Evolutionary conservation across 2,797 vertebrate species (phyloP), one percentile per base, ranked within the genome.

Genomic region (Arctocebus calabarensis): DNA sequence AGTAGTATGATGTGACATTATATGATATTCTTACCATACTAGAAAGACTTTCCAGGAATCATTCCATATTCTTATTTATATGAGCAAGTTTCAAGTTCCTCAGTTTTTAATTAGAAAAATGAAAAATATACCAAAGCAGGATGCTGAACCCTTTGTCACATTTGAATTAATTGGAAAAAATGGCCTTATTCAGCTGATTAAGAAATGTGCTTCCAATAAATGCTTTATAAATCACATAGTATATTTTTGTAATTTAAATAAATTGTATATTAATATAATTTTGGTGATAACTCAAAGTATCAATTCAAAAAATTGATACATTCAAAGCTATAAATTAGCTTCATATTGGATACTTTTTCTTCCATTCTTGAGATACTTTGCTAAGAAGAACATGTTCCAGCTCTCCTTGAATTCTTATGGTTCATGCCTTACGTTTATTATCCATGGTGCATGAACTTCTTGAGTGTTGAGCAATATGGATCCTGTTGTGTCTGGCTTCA

Each of bases 51-150:
- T 62, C n/a, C 52, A 74, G 70, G 16, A 75, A 85, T 86, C 84
- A 81, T 68, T 8, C 6, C 23, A 7, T 55, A 45, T 87, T 92
- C 17, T 87, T 78, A 66, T 62, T 74, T 84, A 84, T 79, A 13
- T 91, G 88, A 86, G 0, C 40, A 95, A 52, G 2, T 90, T 68
- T 70, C 40, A 95, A 52, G 2, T 90, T 68, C 74, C 29, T 90
- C 57, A 27, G 9, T 71, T 96, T 91, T 95, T 73, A 84, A 75
- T 92, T 66, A 84, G 52, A 66, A 91, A 85, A 92, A 74, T 62
- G 2, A 82, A 90, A 29, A 25, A 34, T 40, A n/a, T 59, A 84
- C 90, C 74, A 74, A 92, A 87, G 66, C 16, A 19, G 52, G 8
- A 59, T 81, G 23, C 4, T 32, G 5, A 95, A 81, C 9, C 3